A percentile compares a stretch with the other conserved stretches of the same genome.
Evolutionary conservation across 2,797 vertebrate genomes (phyloP).

Genomic region (Mus minutoides): DNA sequence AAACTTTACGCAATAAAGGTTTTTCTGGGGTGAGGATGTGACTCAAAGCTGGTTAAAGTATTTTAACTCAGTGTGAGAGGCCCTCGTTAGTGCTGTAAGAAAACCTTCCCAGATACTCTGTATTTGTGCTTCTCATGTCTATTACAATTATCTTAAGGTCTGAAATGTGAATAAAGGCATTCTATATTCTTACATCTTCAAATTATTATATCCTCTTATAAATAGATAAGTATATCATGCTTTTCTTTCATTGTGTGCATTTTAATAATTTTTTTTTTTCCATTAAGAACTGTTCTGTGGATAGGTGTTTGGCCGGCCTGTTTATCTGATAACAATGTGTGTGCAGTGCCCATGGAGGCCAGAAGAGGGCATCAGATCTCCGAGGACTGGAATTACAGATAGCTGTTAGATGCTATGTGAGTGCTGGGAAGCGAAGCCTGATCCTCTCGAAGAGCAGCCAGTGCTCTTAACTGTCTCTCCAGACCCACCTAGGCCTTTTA

Average conservation of each 20-base stretch:
- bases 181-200: background rate
- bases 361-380: background rate
- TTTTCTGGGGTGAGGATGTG: background rate
- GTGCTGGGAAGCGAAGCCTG: background rate
- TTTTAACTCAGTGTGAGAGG: background rate
- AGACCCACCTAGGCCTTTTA: background rate
- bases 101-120: background rate
- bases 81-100: accelerated
- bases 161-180: background rate
- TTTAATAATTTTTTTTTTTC: background rate
- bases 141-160: background rate
- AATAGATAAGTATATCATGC: background rate
- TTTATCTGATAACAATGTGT: background rate
- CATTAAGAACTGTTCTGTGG: background rate
- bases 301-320: background rate
- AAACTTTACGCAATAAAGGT: background rate
- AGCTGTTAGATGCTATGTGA: background rate
- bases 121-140: background rate
- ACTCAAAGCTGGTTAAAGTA: background rate
- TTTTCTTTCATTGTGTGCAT: background rate
- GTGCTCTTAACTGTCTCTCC: background rate
- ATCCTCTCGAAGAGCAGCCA: background rate
- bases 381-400: background rate
- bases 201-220: background rate
- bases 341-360: background rate